Percentiles rank a stretch among this genome's conserved stretches.
phyloP scores from a whole-genome alignment of 1,140 invertebrate species.

The Meteorus sp. region DNA sequence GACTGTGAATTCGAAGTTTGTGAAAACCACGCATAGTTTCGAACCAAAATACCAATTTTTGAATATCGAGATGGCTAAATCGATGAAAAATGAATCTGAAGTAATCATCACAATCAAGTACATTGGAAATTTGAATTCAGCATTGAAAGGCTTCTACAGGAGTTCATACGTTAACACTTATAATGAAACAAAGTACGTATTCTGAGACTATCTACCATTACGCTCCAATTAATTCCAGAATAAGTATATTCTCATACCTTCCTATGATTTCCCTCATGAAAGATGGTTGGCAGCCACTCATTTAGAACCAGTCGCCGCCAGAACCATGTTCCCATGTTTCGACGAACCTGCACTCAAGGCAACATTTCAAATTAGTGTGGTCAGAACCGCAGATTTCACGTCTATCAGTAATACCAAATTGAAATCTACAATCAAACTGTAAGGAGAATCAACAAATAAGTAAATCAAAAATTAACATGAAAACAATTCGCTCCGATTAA shows the following conservation, averaged over 20 bases:
- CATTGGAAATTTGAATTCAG: conserved; percentile 59
- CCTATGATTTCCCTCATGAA: not conserved
- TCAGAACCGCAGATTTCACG: conserved; percentile 41
- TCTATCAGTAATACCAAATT: conserved; percentile 57
- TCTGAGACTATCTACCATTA: too few relatives aligned
- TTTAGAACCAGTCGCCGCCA: conserved; percentile 64
- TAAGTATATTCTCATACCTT: not conserved
- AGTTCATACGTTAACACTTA: conserved; percentile 67
- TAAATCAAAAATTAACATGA: too few relatives aligned
- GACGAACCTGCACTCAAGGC: conserved; percentile 71
- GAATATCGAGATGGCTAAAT: conserved; percentile 44
- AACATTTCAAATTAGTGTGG: conserved; percentile 60
- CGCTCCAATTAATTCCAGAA: too few relatives aligned
- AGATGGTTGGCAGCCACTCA: conserved; percentile 61
- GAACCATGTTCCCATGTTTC: conserved; percentile 67
- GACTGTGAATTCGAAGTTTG: not conserved
- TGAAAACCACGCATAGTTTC: not conserved
- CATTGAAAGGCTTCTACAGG: conserved; percentile 78
- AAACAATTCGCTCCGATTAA: too few relatives aligned
- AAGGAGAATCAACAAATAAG: too few relatives aligned
- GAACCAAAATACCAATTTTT: conserved; percentile 27
- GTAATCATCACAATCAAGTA: conserved; percentile 60
- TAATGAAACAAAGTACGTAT: conserved; percentile 52
- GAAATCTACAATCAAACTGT: conserved; percentile 13
- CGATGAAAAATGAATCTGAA: conserved; percentile 38